These are phyloP conservation scores for Caerostris extrusa DNA, from an alignment of 1,140 invertebrate species.

Conservation along the genomic window DNA sequence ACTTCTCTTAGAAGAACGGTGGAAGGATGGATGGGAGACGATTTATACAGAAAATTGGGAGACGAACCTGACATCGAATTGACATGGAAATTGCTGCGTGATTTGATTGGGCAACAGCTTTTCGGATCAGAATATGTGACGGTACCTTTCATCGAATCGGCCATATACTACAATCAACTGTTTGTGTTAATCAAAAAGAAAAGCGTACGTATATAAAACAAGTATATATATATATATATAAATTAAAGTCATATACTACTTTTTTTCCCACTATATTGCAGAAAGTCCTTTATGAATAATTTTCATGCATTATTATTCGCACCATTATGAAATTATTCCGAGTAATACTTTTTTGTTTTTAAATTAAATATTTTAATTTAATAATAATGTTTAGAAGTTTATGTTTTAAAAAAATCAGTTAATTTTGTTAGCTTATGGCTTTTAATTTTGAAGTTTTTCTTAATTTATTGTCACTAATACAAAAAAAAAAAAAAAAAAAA, in stretches of 20 bases:
- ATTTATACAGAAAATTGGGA: conserved; percentile 46
- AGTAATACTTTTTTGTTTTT: too few relatives aligned
- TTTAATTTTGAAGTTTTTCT: too few relatives aligned
- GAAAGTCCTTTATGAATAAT: too few relatives aligned
- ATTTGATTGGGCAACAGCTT: conserved; percentile 33
- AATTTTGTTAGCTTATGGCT: too few relatives aligned
- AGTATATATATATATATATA: too few relatives aligned
- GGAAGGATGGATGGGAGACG: conserved; percentile 55
- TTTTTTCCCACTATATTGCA: too few relatives aligned
- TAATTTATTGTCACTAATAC: too few relatives aligned
- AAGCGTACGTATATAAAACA: conserved; percentile 26
- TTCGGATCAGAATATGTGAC: conserved; percentile 50
- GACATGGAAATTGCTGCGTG: conserved; percentile 44
- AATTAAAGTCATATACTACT: too few relatives aligned
- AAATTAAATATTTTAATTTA: too few relatives aligned
- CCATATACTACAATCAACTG: conserved; percentile 53
- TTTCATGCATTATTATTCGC: background rate
- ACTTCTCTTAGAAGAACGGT: conserved; percentile 51
- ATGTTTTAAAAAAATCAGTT: too few relatives aligned
- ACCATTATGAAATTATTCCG: background rate
- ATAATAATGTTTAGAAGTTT: too few relatives aligned
- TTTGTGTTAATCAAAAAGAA: conserved; percentile 60
- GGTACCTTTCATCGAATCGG: conserved; percentile 40
- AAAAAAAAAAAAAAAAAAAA: too few relatives aligned
- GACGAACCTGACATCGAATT: conserved; percentile 53